These are phyloP conservation scores for Anguilla pacifica DNA, from an alignment of 2,797 vertebrate species.

Conservation along the genomic window DNA sequence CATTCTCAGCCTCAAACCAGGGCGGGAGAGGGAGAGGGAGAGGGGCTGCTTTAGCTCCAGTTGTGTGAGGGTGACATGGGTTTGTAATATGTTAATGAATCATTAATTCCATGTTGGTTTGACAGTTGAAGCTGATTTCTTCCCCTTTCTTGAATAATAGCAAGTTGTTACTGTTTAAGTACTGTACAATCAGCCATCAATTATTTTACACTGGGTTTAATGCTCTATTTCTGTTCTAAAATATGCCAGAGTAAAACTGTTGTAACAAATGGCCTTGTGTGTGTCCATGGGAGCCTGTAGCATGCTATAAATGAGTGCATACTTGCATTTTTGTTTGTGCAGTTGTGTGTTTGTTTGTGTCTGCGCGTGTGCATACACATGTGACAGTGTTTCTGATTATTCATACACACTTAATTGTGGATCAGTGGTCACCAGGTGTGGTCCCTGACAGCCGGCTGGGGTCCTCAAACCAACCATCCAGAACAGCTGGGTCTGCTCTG, in stretches of 20 bases:
- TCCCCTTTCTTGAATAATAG: neutral
- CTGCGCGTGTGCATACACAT: neutral
- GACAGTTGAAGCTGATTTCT: neutral
- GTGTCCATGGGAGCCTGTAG: conserved; percentile 29
- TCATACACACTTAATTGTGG: too few species aligned
- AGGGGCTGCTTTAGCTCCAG: conserved; percentile 19
- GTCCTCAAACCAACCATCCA: too few species aligned
- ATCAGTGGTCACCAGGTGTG: too few species aligned
- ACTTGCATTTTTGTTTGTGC: conserved; percentile 36
- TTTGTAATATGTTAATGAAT: neutral
- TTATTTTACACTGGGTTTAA: conserved; percentile 23
- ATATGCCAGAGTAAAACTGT: conserved; percentile 4
- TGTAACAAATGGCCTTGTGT: neutral
- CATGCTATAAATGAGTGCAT: conserved; percentile 43
- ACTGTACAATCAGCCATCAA: neutral
- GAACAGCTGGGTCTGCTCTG: too few species aligned
- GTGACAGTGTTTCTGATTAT: neutral
- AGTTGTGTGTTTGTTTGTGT: conserved; percentile 60
- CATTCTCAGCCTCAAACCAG: neutral
- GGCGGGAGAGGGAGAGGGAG: too few species aligned
- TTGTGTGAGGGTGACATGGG: conserved; percentile 24
- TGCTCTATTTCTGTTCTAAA: neutral
- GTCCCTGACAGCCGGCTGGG: too few species aligned
- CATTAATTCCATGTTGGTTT: neutral
- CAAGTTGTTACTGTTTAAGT: neutral